These are phyloP conservation scores for Nebria salina DNA, from an alignment of 2,888 invertebrate genomes.

Conservation along the genomic window DNA sequence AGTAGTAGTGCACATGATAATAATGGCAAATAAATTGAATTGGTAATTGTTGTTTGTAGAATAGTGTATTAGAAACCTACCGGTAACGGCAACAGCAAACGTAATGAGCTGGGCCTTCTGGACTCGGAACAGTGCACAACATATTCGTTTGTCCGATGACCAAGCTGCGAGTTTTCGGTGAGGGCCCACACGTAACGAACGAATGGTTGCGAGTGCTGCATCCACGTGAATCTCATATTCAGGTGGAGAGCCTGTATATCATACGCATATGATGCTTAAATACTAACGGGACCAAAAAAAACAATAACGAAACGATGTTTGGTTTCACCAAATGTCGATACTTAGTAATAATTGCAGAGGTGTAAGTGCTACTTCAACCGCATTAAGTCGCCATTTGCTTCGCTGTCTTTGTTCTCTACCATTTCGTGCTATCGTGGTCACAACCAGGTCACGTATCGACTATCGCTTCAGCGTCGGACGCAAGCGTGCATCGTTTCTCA, in stretches of 20 bases:
- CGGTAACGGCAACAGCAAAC: background rate
- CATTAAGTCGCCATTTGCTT: slow-evolving; percentile 19
- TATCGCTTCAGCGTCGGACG: slow-evolving; percentile 18
- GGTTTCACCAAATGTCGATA: background rate
- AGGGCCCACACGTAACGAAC: slow-evolving; percentile 20
- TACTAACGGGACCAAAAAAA: slow-evolving; percentile 30
- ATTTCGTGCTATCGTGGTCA: slow-evolving; percentile 31
- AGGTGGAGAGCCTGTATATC: slow-evolving; percentile 39
- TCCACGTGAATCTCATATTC: slow-evolving; percentile 44
- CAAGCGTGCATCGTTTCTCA: background rate
- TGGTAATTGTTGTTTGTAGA: background rate
- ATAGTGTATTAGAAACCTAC: background rate
- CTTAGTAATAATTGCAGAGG: slow-evolving; percentile 3
- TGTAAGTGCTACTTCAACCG: slow-evolving; percentile 8
- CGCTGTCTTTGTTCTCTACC: background rate
- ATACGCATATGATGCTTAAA: slow-evolving; percentile 32
- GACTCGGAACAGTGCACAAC: slow-evolving; percentile 7
- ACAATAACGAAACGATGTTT: background rate
- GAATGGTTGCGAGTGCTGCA: slow-evolving; percentile 18
- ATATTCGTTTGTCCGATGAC: slow-evolving; percentile 2
- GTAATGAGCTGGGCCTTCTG: background rate
- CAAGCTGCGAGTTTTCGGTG: background rate
- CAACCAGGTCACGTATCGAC: slow-evolving; percentile 12
- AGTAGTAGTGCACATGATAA: too few relatives aligned
- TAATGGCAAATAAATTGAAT: background rate